A percentile compares a stretch with the other conserved stretches of the same genome.
These are phyloP conservation scores for Caenorhabditis doughertyi DNA, from an alignment of 2,888 invertebrate species.

Conservation along the genomic window DNA sequence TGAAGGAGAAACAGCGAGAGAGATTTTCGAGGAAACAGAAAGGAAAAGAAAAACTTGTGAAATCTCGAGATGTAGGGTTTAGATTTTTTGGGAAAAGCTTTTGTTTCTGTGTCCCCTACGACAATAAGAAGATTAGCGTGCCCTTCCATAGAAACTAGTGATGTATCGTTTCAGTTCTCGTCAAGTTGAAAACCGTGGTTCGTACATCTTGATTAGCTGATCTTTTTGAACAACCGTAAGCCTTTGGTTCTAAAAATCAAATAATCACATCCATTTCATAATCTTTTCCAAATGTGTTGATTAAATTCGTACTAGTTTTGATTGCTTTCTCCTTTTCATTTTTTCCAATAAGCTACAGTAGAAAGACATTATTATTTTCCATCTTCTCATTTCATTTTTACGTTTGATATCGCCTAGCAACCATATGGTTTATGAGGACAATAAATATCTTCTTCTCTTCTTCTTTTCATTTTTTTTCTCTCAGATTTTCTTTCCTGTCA, in stretches of 20 bases:
- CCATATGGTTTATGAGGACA: neutral
- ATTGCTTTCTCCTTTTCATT: neutral
- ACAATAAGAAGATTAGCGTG: no score
- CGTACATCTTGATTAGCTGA: no score
- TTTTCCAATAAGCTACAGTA: neutral
- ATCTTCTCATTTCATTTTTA: neutral
- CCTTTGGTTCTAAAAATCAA: no score
- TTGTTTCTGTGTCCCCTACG: neutral
- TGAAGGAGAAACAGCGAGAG: neutral
- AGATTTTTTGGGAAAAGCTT: neutral
- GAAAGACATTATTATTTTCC: neutral
- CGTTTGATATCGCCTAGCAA: neutral
- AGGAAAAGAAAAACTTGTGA: slow-evolving; percentile 14
- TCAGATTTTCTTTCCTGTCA: neutral
- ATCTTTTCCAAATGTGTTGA: neutral
- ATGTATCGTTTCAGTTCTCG: no score
- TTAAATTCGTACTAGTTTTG: slow-evolving; percentile 28
- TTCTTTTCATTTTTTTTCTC: neutral
- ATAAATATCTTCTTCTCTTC: neutral
- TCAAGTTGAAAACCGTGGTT: no score
- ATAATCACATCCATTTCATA: neutral
- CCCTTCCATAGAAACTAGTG: no score
- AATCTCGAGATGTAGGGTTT: slow-evolving; percentile 1
- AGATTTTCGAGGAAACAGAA: neutral
- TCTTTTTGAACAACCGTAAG: no score